These are phyloP conservation scores for Diaphora mendica DNA, from an alignment of 2,888 invertebrate genomes.

Conservation along the genomic window DNA sequence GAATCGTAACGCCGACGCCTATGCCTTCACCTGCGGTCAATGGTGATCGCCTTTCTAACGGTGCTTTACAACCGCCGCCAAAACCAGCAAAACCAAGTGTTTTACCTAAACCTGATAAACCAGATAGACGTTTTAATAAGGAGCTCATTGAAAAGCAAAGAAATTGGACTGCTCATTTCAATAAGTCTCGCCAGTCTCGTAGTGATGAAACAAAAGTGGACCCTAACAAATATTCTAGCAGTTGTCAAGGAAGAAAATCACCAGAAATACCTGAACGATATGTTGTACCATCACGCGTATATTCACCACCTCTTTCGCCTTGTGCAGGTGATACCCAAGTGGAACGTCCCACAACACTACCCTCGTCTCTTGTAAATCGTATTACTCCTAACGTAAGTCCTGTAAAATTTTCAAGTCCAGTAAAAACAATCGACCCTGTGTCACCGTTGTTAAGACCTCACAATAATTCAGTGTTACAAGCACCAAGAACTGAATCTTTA, in stretches of 20 bases:
- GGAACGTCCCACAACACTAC: constrained; percentile 78
- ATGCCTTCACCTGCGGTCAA: constrained; percentile 74
- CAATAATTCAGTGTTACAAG: constrained; percentile 63
- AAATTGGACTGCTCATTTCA: constrained; percentile 97
- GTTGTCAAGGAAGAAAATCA: constrained; percentile 75
- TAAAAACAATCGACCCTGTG: constrained; percentile 70
- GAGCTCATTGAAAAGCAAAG: constrained; percentile 96
- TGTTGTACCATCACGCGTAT: constrained; percentile 78
- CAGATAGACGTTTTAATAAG: constrained; percentile 93
- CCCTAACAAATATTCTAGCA: constrained; percentile 68
- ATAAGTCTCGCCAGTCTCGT: constrained; percentile 89
- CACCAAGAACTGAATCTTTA: constrained; percentile 63
- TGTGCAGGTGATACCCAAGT: constrained; percentile 87
- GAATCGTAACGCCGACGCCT: constrained; percentile 85
- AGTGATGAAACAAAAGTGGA: constrained; percentile 74
- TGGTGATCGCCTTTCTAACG: constrained; percentile 78
- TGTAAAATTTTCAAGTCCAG: constrained; percentile 79
- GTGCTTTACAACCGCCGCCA: constrained; percentile 78
- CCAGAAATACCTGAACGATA: constrained; percentile 74
- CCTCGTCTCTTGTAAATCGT: constrained; percentile 74
- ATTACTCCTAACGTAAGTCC: constrained; percentile 76
- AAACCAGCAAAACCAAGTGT: constrained; percentile 86
- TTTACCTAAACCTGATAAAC: constrained; percentile 92
- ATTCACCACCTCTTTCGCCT: constrained; percentile 84
- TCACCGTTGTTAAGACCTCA: constrained; percentile 69